phyloP scores from a whole-genome alignment of 2,888 invertebrate genomes.

The Phyllotreta striolata region DNA sequence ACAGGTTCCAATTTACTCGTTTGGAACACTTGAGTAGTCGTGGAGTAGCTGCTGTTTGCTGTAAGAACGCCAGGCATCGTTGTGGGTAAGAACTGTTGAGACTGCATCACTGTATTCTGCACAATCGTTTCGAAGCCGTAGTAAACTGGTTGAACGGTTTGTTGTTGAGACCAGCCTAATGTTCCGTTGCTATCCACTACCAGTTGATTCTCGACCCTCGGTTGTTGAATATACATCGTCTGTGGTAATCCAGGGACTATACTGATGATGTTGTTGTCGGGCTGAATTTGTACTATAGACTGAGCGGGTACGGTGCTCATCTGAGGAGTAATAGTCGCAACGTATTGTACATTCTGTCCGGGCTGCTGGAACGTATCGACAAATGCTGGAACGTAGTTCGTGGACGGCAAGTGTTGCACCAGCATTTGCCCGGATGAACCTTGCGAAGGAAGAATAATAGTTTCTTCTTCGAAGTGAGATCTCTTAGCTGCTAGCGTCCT shows the following conservation, averaged over 20 bases:
- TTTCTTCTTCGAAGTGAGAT: constrained; percentile 40
- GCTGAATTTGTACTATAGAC: constrained; percentile 63
- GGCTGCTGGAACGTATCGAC: constrained; percentile 76
- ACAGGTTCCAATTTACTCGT: constrained; percentile 86
- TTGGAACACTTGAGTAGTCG: constrained; percentile 86
- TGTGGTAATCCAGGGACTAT: constrained; percentile 57
- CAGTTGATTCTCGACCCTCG: constrained; percentile 56
- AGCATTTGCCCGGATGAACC: constrained; percentile 65
- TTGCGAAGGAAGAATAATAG: constrained; percentile 42
- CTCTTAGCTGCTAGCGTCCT: constrained; percentile 49
- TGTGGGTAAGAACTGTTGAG: constrained; percentile 83
- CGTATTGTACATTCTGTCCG: constrained; percentile 78
- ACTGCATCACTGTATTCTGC: constrained; percentile 89
- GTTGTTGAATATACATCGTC: constrained; percentile 58
- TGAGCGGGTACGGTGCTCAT: constrained; percentile 52
- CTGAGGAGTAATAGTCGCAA: constrained; percentile 74
- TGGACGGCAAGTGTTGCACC: constrained; percentile 67
- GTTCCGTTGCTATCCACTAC: constrained; percentile 59
- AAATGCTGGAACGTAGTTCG: constrained; percentile 68
- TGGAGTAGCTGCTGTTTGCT: constrained; percentile 83
- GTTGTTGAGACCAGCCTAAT: constrained; percentile 58
- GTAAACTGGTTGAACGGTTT: constrained; percentile 68
- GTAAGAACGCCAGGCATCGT: constrained; percentile 82
- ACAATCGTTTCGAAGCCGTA: constrained; percentile 87
- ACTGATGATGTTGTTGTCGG: constrained; percentile 59